Evolutionary conservation across 2,888 invertebrate genomes (phyloP).

Genomic region (Scrobipalpa costella): DNA sequence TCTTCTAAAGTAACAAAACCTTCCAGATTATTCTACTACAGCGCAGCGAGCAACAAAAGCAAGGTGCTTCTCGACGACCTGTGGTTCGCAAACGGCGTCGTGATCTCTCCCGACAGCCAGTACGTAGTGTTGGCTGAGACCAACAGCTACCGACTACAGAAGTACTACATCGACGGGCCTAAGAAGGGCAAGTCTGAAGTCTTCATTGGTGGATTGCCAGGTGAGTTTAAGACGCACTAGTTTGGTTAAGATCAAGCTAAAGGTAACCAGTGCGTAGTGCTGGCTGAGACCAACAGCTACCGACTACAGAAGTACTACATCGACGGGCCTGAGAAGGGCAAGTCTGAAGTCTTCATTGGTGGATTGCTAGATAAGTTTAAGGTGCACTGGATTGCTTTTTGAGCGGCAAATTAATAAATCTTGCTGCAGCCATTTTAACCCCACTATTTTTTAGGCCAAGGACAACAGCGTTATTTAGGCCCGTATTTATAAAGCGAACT

Average conservation of each 20-base stretch:
- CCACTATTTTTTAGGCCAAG: too few species aligned
- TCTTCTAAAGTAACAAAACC: neutral
- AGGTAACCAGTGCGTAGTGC: constrained; percentile 89
- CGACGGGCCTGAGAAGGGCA: constrained; percentile 90
- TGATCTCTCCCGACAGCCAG: constrained; percentile 89
- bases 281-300: constrained; percentile 85
- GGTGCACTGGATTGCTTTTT: too few species aligned
- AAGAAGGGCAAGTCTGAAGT: constrained; percentile 90
- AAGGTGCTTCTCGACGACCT: constrained; percentile 88
- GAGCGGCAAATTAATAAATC: too few species aligned
- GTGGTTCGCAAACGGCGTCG: constrained; percentile 94
- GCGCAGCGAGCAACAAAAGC: constrained; percentile 88
- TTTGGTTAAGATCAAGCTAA: too few species aligned
- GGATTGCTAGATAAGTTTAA: constrained; percentile 84
- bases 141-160: constrained; percentile 82
- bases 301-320: constrained; percentile 89
- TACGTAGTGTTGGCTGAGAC: constrained; percentile 91
- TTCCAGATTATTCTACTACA: constrained; percentile 89
- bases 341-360: constrained; percentile 88
- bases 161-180: constrained; percentile 90
- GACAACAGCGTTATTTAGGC: too few species aligned
- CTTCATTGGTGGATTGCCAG: constrained; percentile 91
- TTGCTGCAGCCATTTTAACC: too few species aligned
- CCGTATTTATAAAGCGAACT: too few species aligned
- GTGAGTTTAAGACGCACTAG: constrained; percentile 49